Percentiles rank a stretch among this genome's conserved stretches.
Evolutionary conservation across 2,888 invertebrate genomes (phyloP).

Genomic region (Griposia aprilina): DNA sequence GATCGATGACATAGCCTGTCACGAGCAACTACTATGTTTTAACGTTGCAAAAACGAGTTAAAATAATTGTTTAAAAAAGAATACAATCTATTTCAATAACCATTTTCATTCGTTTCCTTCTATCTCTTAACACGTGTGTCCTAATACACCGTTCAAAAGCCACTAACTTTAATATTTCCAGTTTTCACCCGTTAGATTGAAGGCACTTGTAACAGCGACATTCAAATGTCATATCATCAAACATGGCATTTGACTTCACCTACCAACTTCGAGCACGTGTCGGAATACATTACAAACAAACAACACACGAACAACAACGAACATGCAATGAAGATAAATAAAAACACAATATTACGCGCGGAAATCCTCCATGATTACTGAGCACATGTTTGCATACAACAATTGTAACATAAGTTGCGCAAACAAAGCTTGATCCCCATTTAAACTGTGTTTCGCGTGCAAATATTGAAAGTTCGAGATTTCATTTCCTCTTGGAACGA

Average conservation of each 20-base stretch:
- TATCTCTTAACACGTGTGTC: not conserved
- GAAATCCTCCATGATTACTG: constrained; percentile 55
- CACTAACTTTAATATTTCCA: not conserved
- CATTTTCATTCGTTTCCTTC: not conserved
- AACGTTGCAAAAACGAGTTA: not conserved
- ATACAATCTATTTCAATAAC: not conserved
- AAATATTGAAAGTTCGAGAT: constrained; percentile 64
- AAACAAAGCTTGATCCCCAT: constrained; percentile 59
- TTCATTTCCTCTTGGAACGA: constrained; percentile 58
- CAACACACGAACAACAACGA: constrained; percentile 26
- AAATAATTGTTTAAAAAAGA: not conserved
- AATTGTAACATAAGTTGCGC: constrained; percentile 56
- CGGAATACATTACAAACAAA: constrained; percentile 32
- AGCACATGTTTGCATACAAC: constrained; percentile 58
- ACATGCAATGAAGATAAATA: constrained; percentile 58
- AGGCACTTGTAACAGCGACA: constrained; percentile 1
- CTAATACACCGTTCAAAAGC: not conserved
- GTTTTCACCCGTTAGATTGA: not conserved
- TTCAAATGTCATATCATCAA: constrained; percentile 14
- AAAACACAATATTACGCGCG: constrained; percentile 57
- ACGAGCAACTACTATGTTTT: not conserved
- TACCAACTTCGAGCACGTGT: constrained; percentile 41
- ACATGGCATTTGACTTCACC: constrained; percentile 18
- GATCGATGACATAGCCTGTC: constrained; percentile 16
- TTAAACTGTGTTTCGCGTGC: constrained; percentile 62